Evolutionary conservation across 2,797 vertebrate genomes (phyloP).

Genomic region (Dicrostonyx torquatus): DNA sequence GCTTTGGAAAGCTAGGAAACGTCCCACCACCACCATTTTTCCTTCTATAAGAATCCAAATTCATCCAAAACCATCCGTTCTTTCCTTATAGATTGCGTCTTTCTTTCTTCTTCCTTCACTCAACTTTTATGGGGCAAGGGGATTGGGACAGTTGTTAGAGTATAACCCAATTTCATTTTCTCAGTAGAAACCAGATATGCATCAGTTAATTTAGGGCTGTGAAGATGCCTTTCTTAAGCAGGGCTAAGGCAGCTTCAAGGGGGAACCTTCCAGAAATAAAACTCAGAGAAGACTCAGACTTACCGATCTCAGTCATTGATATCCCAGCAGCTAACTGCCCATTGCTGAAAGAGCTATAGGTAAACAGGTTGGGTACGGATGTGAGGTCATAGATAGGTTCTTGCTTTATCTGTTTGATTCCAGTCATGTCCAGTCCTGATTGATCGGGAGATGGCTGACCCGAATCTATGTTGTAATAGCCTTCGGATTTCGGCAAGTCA

Average conservation of each 20-base stretch:
- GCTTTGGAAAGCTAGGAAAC: conserved; percentile 48
- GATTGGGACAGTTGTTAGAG: conserved; percentile 37
- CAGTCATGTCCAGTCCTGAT: conserved; percentile 98
- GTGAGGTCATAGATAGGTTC: conserved; percentile 99
- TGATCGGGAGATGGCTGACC: conserved; percentile 98
- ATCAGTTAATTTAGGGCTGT: conserved; percentile 23
- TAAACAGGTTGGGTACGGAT: conserved; percentile 98
- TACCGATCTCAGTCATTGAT: conserved; percentile 98
- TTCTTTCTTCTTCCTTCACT: conserved; percentile 41
- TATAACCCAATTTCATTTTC: not conserved
- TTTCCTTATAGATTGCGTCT: conserved; percentile 44
- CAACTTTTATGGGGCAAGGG: not conserved
- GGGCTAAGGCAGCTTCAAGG: not conserved
- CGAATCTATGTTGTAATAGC: conserved; percentile 96
- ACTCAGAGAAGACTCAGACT: conserved; percentile 69
- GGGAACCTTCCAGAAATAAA: not conserved
- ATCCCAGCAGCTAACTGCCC: conserved; percentile 95
- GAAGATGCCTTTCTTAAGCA: not conserved
- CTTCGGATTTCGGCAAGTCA: conserved; percentile 96
- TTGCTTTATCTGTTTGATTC: conserved; percentile 99
- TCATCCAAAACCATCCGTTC: conserved; percentile 51
- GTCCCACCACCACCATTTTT: conserved; percentile 53
- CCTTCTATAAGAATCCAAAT: conserved; percentile 27
- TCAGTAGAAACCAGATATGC: not conserved
- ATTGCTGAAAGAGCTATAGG: conserved; percentile 97